A percentile compares a stretch with the other conserved stretches of the same genome.
Evolutionary conservation across 1,140 invertebrate genomes (phyloP).

Genomic region (Saccostrea cuccullata): DNA sequence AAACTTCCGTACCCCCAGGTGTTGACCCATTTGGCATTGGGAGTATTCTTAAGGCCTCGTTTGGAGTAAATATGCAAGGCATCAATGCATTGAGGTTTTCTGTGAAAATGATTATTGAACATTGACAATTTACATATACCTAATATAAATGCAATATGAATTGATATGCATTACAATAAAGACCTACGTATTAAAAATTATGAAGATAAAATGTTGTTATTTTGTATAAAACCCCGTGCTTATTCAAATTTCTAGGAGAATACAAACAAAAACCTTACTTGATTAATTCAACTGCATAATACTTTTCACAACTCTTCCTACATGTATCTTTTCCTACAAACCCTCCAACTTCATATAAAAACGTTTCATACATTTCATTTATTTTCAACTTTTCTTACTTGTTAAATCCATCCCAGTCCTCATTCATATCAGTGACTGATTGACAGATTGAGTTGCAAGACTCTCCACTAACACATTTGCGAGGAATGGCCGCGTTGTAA

Average conservation of each 20-base stretch:
- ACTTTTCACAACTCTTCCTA: not conserved
- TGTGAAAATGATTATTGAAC: not conserved
- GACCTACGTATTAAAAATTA: no score
- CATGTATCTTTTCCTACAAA: not conserved
- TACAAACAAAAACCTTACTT: not conserved
- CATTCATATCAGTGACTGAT: not conserved
- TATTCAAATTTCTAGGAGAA: not conserved
- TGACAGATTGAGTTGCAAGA: not conserved
- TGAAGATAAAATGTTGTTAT: no score
- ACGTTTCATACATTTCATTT: not conserved
- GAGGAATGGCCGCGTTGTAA: not conserved
- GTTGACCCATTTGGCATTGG: not conserved
- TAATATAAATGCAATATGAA: no score
- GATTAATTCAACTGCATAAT: not conserved
- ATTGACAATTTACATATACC: not conserved
- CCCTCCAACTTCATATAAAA: not conserved
- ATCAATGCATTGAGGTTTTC: not conserved
- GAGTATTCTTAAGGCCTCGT: no score
- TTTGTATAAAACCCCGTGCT: not conserved
- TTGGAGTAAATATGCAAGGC: no score
- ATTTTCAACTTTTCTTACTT: not conserved
- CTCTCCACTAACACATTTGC: not conserved
- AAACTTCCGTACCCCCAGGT: not conserved
- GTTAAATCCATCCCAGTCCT: not conserved
- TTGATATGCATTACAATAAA: no score